Percentiles rank a stretch among this genome's conserved stretches.
These are phyloP conservation scores for Nansenia antarctica DNA, from an alignment of 2,113 vertebrate genomes.

Conservation along the genomic window DNA sequence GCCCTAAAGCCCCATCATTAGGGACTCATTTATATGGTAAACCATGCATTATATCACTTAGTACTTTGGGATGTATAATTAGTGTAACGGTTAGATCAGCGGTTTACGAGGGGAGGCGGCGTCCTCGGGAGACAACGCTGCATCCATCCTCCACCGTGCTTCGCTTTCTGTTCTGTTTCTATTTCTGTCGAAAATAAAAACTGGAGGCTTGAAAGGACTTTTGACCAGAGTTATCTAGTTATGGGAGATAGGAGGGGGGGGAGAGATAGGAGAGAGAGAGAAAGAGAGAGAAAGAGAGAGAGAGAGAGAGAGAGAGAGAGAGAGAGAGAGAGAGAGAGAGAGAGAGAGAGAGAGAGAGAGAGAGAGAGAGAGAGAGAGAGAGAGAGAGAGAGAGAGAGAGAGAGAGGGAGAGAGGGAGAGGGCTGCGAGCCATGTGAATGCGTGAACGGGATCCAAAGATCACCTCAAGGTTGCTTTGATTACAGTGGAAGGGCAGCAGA, in stretches of 20 bases:
- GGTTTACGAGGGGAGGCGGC: too few species aligned
- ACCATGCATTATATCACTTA: constrained; percentile 24
- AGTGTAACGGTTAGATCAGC: constrained; percentile 34
- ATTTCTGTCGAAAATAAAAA: too few species aligned
- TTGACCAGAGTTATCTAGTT: too few species aligned
- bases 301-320: too few species aligned
- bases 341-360: background rate
- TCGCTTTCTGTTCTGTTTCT: too few species aligned
- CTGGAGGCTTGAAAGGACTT: too few species aligned
- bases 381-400: background rate
- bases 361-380: background rate
- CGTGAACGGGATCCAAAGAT: constrained; percentile 37
- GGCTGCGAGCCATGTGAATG: constrained; percentile 41
- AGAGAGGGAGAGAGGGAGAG: constrained; percentile 28
- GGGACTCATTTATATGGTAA: constrained; percentile 42
- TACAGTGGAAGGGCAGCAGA: constrained; percentile 30
- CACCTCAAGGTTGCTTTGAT: constrained; percentile 61
- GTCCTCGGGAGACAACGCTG: too few species aligned
- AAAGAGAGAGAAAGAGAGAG: too few species aligned
- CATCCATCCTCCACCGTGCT: too few species aligned
- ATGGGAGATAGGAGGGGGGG: too few species aligned
- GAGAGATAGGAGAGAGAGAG: too few species aligned
- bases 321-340: background rate
- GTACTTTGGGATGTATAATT: constrained; percentile 33
- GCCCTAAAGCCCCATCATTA: constrained; percentile 30